These are phyloP conservation scores for Nebria ingens DNA, from an alignment of 1,140 invertebrate species.

Conservation along the genomic window DNA sequence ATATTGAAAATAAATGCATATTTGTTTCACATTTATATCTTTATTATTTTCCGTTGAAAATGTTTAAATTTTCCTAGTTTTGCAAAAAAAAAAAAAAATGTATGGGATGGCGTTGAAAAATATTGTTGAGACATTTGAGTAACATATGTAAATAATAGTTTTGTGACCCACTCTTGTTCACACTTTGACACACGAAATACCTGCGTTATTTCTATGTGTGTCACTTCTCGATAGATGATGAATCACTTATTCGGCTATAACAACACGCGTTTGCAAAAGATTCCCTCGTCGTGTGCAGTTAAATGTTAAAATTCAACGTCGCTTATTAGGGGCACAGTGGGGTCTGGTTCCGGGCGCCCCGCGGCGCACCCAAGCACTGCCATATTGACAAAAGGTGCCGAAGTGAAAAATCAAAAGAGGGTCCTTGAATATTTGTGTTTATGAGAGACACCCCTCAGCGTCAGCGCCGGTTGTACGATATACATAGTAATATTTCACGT, in stretches of 20 bases:
- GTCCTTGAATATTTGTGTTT: slow-evolving; percentile 4
- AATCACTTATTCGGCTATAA: neutral
- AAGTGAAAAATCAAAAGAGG: slow-evolving; percentile 9
- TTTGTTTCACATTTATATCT: neutral
- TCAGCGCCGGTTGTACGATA: too few species aligned
- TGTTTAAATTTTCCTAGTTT: too few species aligned
- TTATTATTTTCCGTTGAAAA: neutral
- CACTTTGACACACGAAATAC: too few species aligned
- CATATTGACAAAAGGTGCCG: slow-evolving; percentile 9
- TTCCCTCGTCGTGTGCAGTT: neutral
- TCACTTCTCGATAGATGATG: too few species aligned
- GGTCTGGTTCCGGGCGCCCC: neutral
- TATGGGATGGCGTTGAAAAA: too few species aligned
- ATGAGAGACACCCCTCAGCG: neutral
- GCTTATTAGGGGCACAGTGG: neutral
- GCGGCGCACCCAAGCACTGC: neutral
- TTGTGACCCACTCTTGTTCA: too few species aligned
- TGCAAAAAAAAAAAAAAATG: too few species aligned
- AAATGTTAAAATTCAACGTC: neutral
- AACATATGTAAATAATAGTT: too few species aligned
- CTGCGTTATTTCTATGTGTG: too few species aligned
- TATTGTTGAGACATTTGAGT: too few species aligned
- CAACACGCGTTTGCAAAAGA: neutral
- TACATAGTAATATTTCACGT: too few species aligned
- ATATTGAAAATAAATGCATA: neutral